Base-by-base conservation (phyloP, 1,140 invertebrate species). In the Diorhabda sublineata region DNA sequence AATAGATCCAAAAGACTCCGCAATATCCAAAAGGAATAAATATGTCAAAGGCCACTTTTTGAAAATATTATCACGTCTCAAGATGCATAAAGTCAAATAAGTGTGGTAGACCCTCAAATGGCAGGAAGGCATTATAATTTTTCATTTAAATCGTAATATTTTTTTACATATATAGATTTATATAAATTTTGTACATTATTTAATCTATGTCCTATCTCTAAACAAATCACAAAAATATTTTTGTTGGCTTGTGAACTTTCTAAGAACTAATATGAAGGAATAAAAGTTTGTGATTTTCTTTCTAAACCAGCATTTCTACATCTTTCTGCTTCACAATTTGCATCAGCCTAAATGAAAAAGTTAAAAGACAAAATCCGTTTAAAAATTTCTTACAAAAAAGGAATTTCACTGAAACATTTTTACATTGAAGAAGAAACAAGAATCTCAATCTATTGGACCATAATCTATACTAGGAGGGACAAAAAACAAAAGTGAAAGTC, bases 141-240 rank as follows among this genome's bases (percentile, higher is more conserved):
- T 73, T 71, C 68, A 64, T 75, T 78, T 77, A 76, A 77, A 76
- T 76, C 66, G 70, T 78, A 75, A 75, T 78, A 76, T 75, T 75
- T 74, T 72, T 73, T 73, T 80, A 79, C 77, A 79, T 79, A 78
- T 79, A 80, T 77, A 77, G 75, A 77, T 79, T 76, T 77, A 78
- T 80, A 81, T 81, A 80, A 80, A 81, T 79, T 81, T 81, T 81
- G 80, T 81, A 81, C 80, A 81, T 79, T 79, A 78, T 79, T 26
- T 26, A 26, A 26, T 77, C 74, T 75, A 78, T 77, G 74, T 70
- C 70, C 72, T 68, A 74, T 73, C 69, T 75, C 75, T 78, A 81
- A 80, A 80, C 76, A 79, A 81, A 80, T 81, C 78, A 81, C 80
- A 81, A 80, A 81, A 81, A 81, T 81, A 81, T 78, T 76, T 74